These are phyloP conservation scores for Baronia brevicornis DNA, from an alignment of 2,888 invertebrate species.

Conservation along the genomic window DNA sequence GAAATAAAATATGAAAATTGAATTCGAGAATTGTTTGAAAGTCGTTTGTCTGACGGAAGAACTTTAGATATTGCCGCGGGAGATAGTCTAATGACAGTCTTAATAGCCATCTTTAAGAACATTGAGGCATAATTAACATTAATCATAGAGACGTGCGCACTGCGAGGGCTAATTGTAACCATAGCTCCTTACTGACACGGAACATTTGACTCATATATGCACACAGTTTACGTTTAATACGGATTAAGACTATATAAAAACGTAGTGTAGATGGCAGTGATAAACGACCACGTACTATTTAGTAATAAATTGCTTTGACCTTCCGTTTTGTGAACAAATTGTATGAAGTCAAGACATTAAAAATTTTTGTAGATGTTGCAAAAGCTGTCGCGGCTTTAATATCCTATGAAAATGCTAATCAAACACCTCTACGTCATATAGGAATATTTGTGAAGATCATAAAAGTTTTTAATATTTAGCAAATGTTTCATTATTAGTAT, in stretches of 20 bases:
- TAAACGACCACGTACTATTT: too few species aligned
- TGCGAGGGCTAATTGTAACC: slow-evolving; percentile 50
- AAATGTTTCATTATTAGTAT: slow-evolving; percentile 7
- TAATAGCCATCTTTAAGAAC: slow-evolving; percentile 54
- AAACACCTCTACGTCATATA: slow-evolving; percentile 6
- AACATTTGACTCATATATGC: slow-evolving; percentile 25
- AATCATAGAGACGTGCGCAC: slow-evolving; percentile 58
- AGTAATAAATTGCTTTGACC: too few species aligned
- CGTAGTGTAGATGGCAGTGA: slow-evolving; percentile 40
- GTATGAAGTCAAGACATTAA: too few species aligned
- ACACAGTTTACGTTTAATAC: slow-evolving; percentile 24
- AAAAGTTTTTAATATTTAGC: slow-evolving; percentile 8
- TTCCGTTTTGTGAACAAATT: too few species aligned
- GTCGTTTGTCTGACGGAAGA: slow-evolving; percentile 13
- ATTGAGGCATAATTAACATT: slow-evolving; percentile 67
- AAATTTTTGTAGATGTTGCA: too few species aligned
- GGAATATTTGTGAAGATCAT: slow-evolving; percentile 8
- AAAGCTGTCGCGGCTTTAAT: too few species aligned
- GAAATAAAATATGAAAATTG: slow-evolving; percentile 7
- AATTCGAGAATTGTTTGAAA: too few species aligned
- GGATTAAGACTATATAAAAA: slow-evolving; percentile 47
- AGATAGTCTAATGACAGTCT: slow-evolving; percentile 52
- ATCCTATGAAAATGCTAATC: too few species aligned
- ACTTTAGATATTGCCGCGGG: slow-evolving; percentile 36
- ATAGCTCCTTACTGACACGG: slow-evolving; percentile 36